Base-by-base conservation (phyloP, 2,888 invertebrate species). In the Melinaea menophilus region DNA sequence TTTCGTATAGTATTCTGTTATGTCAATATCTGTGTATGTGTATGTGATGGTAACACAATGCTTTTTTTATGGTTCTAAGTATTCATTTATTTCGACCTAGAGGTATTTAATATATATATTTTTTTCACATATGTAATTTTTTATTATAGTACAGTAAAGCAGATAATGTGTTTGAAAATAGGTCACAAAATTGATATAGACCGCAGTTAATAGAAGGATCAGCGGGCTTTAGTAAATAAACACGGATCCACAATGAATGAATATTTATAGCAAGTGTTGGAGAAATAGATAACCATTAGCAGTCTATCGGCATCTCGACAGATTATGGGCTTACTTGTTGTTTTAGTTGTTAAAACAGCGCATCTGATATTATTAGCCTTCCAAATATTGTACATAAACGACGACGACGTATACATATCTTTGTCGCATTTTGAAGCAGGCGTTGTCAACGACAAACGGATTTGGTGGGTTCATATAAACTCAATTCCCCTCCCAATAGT, bases 241-340 rank as follows among this genome's bases (percentile, higher is more conserved):
- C 64, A 70, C 45, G 55, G 64, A 62, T 63, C 63, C 61, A 64
- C 63, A 63, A 55, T 56, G 62, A 68, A 69, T 69, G 72, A 71
- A 71, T 73, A 73, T 74, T 72, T 75, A 70, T 73, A 68, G 71
- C 66, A 55, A 63, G 63, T 64, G 68, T 62, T 64, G 61, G 61
- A 61, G 51, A 62, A 63, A 76, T 76, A 71, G 69, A 74, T 73
- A 72, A 63, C 72, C 73, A 77, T 78, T 79, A 75, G 69, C 64
- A 62, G 61, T 61, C 71, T 66, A 68, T 68, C 69, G 62, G 78
- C 67, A 56, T 45, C 58, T 47, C 58, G 55, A 46, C 35, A 55
- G 67, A 63, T 70, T 65, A 65, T 51, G 56, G 62, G 67, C 63
- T 63, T 60, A 64, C 58, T 68, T 60, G 0, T 22, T 22, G 22